Conservation (phyloP, 2,888 invertebrate genomes). For the Tenthredo mesomela region DNA sequence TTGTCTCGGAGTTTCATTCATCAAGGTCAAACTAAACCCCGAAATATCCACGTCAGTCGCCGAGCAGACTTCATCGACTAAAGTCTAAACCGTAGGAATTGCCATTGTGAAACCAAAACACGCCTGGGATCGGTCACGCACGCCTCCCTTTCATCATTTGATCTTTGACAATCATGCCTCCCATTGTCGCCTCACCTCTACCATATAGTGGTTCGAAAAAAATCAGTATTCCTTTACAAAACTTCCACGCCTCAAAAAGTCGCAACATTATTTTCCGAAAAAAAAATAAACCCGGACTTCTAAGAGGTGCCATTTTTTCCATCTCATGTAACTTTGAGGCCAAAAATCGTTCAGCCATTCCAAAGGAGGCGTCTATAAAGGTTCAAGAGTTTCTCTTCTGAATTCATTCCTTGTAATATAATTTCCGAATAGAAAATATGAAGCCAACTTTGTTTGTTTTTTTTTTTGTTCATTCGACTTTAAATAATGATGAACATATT, state of each 20-base stretch:
- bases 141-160: slow-evolving; percentile 50
- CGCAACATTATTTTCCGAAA: background rate
- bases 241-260: background rate
- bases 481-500: background rate
- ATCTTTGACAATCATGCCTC: slow-evolving; percentile 53
- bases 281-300: too few species aligned
- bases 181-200: slow-evolving; percentile 7
- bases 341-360: background rate
- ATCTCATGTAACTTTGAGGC: background rate
- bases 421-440: background rate
- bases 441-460: background rate
- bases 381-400: background rate
- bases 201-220: background rate
- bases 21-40: slow-evolving; percentile 31
- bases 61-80: background rate
- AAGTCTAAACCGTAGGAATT: slow-evolving; percentile 23
- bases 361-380: too few species aligned
- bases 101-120: slow-evolving; percentile 46
- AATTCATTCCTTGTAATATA: background rate
- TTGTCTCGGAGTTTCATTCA: slow-evolving; percentile 20
- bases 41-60: background rate
- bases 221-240: background rate
- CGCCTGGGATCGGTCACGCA: slow-evolving; percentile 49
- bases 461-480: background rate
- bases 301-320: background rate